Base-by-base conservation (phyloP, 2,113 vertebrate genomes). In the Heliornis fulica region DNA sequence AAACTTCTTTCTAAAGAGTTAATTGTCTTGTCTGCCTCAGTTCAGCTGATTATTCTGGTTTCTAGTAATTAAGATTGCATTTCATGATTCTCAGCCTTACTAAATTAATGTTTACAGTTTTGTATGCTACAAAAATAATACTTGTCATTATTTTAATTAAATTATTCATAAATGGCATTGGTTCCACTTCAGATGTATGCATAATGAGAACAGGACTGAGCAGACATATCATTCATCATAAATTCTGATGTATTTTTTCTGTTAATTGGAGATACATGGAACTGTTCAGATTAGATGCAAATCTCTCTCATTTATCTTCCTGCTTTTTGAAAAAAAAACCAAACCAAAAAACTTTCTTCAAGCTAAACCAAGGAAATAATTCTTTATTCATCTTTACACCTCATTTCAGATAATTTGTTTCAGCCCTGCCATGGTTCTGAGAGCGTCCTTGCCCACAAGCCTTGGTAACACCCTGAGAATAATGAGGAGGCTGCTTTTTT, bases 161-260 rank as follows among this genome's bases (percentile, higher is more conserved):
- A 97, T 95, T 95, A 96, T 94, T 95, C 45, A 91, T 81, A 94
- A 87, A 88, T 92, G 85, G 69, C 89, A 89, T 89, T 90, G 80
- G 89, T 97, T 98, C 96, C 91, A 91, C 92, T 97, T 96, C 82
- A 94, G 82, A 95, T 91, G 50, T 96, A 95, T 6, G 3, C 36
- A 50, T 90, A 96, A 94, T 56, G 79, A 56, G 63, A 90, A 91
- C 29, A 84, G 56, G 64, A 83, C 40, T 21, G 59, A 77, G 64
- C n/a, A 77, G 43, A 85, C 1, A 2, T 31, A 59, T 75, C 60
- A 59, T 76, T 91, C 50, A 85, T 91, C 68, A 85, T 76, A 61
- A 69, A 56, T 89, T 65, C 71, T 91, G 15, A 74, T 81, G 20
- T 45, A 28, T 71, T 96, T 95, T 69, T 76, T 77, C 78, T 75